These are phyloP conservation scores for Schrankia costaestrigalis DNA, from an alignment of 2,888 invertebrate genomes.

Conservation along the genomic window DNA sequence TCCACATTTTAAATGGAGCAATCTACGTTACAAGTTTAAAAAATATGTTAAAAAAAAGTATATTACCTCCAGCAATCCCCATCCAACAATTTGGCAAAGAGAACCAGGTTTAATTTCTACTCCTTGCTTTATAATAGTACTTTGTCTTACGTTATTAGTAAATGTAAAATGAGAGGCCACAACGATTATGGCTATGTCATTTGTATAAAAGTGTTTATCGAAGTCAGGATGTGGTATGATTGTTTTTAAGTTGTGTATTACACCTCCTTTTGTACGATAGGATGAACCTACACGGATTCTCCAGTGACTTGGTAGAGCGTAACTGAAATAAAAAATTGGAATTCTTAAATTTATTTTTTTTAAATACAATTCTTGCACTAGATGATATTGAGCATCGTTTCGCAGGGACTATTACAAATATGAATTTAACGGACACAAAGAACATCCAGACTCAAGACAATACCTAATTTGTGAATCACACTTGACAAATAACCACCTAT, in stretches of 20 bases:
- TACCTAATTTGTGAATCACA: no score
- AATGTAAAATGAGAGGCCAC: slow-evolving; percentile 48
- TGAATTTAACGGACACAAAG: no score
- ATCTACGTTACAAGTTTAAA: no score
- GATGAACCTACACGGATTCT: slow-evolving; percentile 65
- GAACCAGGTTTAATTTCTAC: slow-evolving; percentile 55
- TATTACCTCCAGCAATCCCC: slow-evolving; percentile 67
- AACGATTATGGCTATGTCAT: slow-evolving; percentile 62
- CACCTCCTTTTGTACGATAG: slow-evolving; percentile 56
- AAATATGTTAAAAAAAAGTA: no score
- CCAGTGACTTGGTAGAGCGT: slow-evolving; percentile 60
- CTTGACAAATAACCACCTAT: no score
- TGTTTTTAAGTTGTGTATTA: slow-evolving; percentile 53
- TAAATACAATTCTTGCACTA: not conserved
- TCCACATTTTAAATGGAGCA: no score
- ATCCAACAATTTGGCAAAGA: slow-evolving; percentile 57
- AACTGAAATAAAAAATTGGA: slow-evolving; percentile 42
- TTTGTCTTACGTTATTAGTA: slow-evolving; percentile 54
- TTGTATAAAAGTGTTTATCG: slow-evolving; percentile 56
- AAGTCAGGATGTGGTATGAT: slow-evolving; percentile 58
- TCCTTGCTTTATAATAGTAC: slow-evolving; percentile 57
- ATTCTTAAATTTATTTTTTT: not conserved
- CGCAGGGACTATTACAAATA: no score
- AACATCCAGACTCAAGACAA: no score
- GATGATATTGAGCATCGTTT: no score